Percentiles rank a stretch among this genome's conserved stretches.
Evolutionary conservation across 2,797 vertebrate species (phyloP).

Genomic region (Rachycentron canadum): DNA sequence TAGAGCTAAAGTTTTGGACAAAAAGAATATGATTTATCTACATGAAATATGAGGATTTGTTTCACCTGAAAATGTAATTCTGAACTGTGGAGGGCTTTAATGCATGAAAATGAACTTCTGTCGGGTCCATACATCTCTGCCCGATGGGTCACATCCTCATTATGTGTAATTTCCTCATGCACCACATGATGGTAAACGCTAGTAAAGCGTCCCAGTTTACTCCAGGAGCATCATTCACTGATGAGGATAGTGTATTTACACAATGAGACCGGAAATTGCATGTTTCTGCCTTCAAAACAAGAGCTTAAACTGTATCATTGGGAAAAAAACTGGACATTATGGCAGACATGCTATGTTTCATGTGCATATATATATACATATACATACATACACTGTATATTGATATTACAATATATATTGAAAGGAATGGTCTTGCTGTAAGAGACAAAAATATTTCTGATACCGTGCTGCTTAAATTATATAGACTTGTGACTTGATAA

Average conservation of each 20-base stretch:
- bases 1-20: background rate
- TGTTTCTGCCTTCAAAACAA: slow-evolving; percentile 60
- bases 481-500: background rate
- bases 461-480: too few relatives aligned
- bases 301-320: background rate
- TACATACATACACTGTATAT: too few relatives aligned
- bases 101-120: background rate
- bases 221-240: slow-evolving; percentile 33
- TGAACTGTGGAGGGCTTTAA: background rate
- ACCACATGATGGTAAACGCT: slow-evolving; percentile 57
- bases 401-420: background rate
- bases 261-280: slow-evolving; percentile 32
- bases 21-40: background rate
- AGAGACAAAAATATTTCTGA: background rate
- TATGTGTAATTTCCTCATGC: slow-evolving; percentile 26
- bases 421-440: too few relatives aligned
- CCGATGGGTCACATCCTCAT: slow-evolving; percentile 15
- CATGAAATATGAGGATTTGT: background rate
- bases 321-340: background rate
- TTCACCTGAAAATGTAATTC: background rate
- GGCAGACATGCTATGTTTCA: background rate
- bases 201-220: slow-evolving; percentile 17
- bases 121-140: background rate
- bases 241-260: background rate
- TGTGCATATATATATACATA: background rate